These are phyloP conservation scores for Heptranchias perlo DNA, from an alignment of 2,113 vertebrate species.

Conservation along the genomic window DNA sequence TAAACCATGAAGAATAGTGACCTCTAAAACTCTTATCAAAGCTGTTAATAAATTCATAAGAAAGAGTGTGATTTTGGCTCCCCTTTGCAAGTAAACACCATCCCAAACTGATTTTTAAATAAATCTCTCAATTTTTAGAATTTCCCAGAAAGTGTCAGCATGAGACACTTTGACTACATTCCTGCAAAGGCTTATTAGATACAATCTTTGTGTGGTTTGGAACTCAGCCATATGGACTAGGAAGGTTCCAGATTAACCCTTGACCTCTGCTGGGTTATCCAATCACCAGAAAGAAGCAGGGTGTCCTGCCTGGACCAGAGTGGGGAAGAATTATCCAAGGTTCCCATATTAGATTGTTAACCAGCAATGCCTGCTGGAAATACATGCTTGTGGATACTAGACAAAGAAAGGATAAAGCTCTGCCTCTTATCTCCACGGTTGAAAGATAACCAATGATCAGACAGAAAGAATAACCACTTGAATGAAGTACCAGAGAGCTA, in stretches of 20 bases:
- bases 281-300: not conserved
- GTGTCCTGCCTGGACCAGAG: not conserved
- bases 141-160: not conserved
- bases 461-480: too few species aligned
- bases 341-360: not conserved
- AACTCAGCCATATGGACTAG: not conserved
- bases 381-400: too few species aligned
- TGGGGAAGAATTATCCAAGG: not conserved
- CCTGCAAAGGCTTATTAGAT: not conserved
- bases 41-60: not conserved
- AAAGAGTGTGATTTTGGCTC: not conserved
- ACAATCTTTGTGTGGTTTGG: not conserved
- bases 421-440: too few species aligned
- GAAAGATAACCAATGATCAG: too few species aligned
- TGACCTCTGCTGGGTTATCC: not conserved
- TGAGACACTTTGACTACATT: not conserved
- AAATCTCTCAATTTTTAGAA: not conserved
- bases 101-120: not conserved
- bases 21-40: not conserved
- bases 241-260: not conserved
- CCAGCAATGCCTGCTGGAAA: too few species aligned
- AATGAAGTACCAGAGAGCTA: too few species aligned
- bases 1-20: not conserved
- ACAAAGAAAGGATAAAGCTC: too few species aligned
- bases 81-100: not conserved